phyloP scores from a whole-genome alignment of 2,888 invertebrate species.

The Therioaphis trifolii region DNA sequence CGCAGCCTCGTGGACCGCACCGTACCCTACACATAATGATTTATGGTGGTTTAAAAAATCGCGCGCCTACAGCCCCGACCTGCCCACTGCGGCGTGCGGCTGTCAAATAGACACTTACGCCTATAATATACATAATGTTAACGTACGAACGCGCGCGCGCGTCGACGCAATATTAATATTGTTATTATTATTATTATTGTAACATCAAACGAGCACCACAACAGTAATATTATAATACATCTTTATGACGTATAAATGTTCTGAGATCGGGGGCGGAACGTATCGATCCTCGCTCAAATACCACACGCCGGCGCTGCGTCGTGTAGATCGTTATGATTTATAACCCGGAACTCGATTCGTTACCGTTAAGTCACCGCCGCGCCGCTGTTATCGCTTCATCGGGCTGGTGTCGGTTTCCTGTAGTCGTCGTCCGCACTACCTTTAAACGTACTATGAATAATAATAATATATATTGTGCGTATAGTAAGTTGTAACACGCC shows the following conservation, averaged over 20 bases:
- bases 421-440: background rate
- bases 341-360: constrained; percentile 59
- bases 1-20: no score
- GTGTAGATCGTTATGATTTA: no score
- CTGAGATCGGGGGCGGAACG: no score
- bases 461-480: background rate
- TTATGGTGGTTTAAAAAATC: constrained; percentile 27
- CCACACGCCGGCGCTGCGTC: no score
- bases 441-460: no score
- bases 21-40: constrained; percentile 4
- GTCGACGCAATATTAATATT: no score
- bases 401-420: constrained; percentile 34
- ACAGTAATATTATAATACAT: no score
- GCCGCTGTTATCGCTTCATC: constrained; percentile 29
- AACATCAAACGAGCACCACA: no score
- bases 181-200: no score
- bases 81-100: background rate
- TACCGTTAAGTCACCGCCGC: constrained; percentile 51
- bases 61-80: background rate
- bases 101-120: background rate
- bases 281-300: no score
- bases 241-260: no score
- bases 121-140: background rate
- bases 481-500: background rate
- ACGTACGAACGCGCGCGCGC: no score